phyloP scores from a whole-genome alignment of 2,888 invertebrate genomes.

The Sarcophaga caerulescens region DNA sequence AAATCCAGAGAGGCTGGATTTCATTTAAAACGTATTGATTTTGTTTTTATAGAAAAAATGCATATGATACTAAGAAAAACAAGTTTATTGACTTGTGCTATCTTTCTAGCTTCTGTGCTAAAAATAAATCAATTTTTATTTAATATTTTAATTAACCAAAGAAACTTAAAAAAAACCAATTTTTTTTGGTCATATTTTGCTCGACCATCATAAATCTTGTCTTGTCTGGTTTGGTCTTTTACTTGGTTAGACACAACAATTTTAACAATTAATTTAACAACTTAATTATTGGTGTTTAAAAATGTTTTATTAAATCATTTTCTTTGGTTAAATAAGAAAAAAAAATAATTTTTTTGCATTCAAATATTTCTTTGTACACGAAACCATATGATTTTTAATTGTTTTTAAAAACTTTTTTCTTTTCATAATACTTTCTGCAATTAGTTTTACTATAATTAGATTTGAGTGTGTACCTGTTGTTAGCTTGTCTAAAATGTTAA shows the following conservation, averaged over 20 bases:
- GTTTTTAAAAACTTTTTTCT: too few species aligned
- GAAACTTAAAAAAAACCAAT: background rate
- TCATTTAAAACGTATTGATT: conserved; percentile 18
- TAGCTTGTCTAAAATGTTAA: too few species aligned
- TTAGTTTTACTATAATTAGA: too few species aligned
- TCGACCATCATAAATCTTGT: background rate
- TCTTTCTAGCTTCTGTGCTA: too few species aligned
- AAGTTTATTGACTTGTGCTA: conserved; percentile 49
- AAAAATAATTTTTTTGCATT: background rate
- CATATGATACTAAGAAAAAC: background rate
- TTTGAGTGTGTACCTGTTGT: too few species aligned
- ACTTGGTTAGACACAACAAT: background rate
- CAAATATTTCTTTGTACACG: too few species aligned
- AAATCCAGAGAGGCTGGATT: background rate
- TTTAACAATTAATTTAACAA: conserved; percentile 14
- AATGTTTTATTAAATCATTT: background rate
- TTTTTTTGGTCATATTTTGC: background rate
- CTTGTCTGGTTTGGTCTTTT: background rate
- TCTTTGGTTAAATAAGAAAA: background rate
- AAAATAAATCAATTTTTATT: background rate
- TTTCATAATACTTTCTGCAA: too few species aligned
- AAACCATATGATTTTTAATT: too few species aligned
- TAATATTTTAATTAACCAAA: background rate
- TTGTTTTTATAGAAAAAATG: conserved; percentile 15
- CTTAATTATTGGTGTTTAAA: conserved; percentile 11